Conservation (phyloP, 2,888 invertebrate genomes). For the Conops quadrifasciatus region DNA sequence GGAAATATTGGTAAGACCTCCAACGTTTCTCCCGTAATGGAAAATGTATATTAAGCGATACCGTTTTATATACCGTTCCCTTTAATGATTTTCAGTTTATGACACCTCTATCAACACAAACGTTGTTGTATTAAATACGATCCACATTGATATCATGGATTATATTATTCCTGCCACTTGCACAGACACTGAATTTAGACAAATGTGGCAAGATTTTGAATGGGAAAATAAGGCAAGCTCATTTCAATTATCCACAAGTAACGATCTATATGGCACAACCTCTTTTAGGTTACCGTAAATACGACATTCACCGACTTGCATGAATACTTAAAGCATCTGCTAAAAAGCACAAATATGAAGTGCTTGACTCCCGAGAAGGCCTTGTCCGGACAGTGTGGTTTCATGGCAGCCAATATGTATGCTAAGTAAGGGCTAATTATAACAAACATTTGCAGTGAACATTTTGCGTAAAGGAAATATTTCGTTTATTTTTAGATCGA, state of each 20-base stretch:
- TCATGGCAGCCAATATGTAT: constrained; percentile 99
- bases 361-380: constrained; percentile 98
- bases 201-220: constrained; percentile 99
- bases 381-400: constrained; percentile 95
- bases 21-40: neutral
- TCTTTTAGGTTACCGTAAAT: constrained; percentile 75
- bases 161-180: constrained; percentile 96
- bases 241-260: no score
- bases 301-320: constrained; percentile 91
- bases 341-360: constrained; percentile 98
- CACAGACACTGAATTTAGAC: constrained; percentile 94
- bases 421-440: constrained; percentile 70
- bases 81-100: constrained; percentile 74
- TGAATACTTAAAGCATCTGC: constrained; percentile 90
- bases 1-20: constrained; percentile 86
- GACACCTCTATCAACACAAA: constrained; percentile 83
- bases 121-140: constrained; percentile 98
- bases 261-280: neutral
- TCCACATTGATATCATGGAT: constrained; percentile 99
- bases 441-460: neutral
- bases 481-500: constrained; percentile 71
- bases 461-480: constrained; percentile 4
- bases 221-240: constrained; percentile 95
- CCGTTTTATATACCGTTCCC: no score
- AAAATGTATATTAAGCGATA: neutral